Evolutionary conservation across 2,113 vertebrate genomes (phyloP).

Genomic region (Eretmochelys imbricata): DNA sequence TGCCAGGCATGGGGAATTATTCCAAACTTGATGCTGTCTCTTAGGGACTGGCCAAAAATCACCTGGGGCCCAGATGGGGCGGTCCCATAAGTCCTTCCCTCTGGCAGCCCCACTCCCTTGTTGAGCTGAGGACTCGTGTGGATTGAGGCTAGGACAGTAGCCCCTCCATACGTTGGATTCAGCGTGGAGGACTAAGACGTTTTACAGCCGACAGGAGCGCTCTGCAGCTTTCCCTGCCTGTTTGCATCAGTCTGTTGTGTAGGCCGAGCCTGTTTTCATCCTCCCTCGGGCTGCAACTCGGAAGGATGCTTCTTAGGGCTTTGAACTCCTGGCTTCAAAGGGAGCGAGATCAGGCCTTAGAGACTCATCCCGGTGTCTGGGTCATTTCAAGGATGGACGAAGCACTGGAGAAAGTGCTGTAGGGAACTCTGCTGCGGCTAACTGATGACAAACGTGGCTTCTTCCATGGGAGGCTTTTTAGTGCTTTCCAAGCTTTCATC

Average conservation of each 20-base stretch:
- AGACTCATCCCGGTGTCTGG: not conserved
- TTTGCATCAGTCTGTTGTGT: not conserved
- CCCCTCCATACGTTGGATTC: not conserved
- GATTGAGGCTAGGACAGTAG: not conserved
- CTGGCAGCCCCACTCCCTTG: not conserved
- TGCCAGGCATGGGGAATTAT: not conserved
- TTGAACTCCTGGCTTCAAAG: not conserved
- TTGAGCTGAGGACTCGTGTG: not conserved
- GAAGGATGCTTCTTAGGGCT: not conserved
- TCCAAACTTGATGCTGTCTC: not conserved
- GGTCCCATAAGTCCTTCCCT: not conserved
- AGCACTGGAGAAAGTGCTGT: not conserved
- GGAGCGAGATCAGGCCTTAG: not conserved
- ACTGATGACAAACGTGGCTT: fast-evolving
- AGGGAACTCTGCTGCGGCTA: not conserved
- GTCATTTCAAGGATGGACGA: not conserved
- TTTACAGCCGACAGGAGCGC: not conserved
- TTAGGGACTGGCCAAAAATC: not conserved
- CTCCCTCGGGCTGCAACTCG: not conserved
- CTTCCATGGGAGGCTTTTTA: not conserved
- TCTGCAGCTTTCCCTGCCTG: not conserved
- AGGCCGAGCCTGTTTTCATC: not conserved
- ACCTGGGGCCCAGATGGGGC: not conserved
- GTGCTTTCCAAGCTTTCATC: not conserved
- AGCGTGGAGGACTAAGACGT: not conserved